Base-by-base conservation (phyloP, 2,888 invertebrate species). In the Tinea pellionella region DNA sequence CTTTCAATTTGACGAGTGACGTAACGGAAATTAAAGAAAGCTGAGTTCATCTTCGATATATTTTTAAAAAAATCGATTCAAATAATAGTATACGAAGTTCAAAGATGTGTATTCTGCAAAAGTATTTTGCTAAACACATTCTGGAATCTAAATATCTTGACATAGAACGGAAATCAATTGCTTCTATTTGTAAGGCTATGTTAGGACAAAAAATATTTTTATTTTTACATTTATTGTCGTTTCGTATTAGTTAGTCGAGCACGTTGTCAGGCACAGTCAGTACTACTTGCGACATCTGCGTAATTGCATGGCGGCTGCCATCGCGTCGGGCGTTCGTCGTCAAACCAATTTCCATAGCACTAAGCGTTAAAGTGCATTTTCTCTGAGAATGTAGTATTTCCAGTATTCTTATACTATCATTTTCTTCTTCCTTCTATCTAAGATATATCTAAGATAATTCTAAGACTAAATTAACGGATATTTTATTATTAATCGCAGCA, bases 1-100 rank as follows among this genome's bases (percentile, higher is more conserved):
- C 42, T 80, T 75, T 73, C 78, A 80, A 84, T 82, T 83, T 79
- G 80, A 80, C 77, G 78, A 82, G 78, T 83, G 86, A 86, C 86
- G 77, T 78, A 82, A 78, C 86, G 87, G 87, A 87, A 86, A 87
- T 87, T 86, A 86, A 85, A 84, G 77, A 81, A 76, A 75, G 72
- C 67, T 71, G 69, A 69, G 69, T 75, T 71, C 73, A 75, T 72
- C 69, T 72, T 66, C 68, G 68, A 72, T 69, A 47, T 69, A 69
- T 69, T 71, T 69, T 64, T 69, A 67, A 67, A 24, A 62, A 43
- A 61, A 56, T 16, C 24, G 24, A 19, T 56, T 11, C 32, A n/a
- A 18, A 59, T 41, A 42, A 55, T 19, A 13, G 13, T 13, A 41
- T 41, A 41, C 41, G 41, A 13, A 41, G 2, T 37, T 53, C 29